Base-by-base conservation (phyloP, 1,140 invertebrate species). In the Archivesica marissinica region DNA sequence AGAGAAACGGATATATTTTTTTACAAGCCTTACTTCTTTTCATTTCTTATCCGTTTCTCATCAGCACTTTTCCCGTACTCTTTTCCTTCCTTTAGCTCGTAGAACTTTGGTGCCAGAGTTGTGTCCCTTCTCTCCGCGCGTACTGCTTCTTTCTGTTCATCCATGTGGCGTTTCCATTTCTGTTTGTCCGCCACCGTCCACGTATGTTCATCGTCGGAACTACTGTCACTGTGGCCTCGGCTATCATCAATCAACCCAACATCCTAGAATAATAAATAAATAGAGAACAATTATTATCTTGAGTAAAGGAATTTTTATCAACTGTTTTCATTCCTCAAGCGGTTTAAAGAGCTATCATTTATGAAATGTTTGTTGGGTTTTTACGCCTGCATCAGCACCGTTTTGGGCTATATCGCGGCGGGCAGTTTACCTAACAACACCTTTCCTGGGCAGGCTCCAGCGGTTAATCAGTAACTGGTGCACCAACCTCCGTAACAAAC, bases 171-270 rank as follows among this genome's bases (percentile, higher is more conserved):
- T 66, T 92, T 93, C 89, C 97, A 96, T 88, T 97, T 96, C 90
- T 96, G 96, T 90, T 97, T 96, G 38, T 97, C 95, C 95, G 98
- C 97, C 89, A 96, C 96, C 0, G 95, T 95, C 96, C 96, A 97
- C 28, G 95, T 94, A 87, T 95, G 95, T 39, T 97, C 96, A 93
- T 98, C 97, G 88, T 97, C 97, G 0, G 97, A 96, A 81, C 94
- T 94, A 66, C 87, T 89, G 20, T 88, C 88, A 91, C 92, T 86
- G 33, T 93, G 93, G 88, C 92, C 94, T 82, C 87, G 89, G 20
- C 91, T 94, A 81, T 94, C 94, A 6, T 88, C 64, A 7, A 9
- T 38, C 4, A 25, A n/a, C 39, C 25, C 33, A 50, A 54, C 78
- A 44, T 81, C 79, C 79, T 81, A 75, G 17, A 64, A 35, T 9